Evolutionary conservation across 2,113 vertebrate genomes (phyloP), one percentile per base, ranked within the genome.

Genomic region (Hippopotamus amphibius): DNA sequence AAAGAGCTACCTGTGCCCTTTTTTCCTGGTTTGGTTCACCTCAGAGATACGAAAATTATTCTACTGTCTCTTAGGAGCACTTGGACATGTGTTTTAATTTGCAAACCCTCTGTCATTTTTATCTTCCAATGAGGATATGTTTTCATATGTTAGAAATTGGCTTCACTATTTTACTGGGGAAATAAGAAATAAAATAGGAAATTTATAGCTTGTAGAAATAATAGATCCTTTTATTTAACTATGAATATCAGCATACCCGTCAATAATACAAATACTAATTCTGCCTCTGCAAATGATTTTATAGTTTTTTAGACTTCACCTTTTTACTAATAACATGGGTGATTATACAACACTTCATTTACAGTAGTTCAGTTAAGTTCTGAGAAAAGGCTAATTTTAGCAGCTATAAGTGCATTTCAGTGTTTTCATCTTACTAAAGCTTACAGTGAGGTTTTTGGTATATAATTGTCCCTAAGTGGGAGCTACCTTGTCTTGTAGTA

Each of bases 101-200:
- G n/a, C 33, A 88, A 28, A 66, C 17, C 14, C 1, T 37, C 19
- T 77, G 55, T 43, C 50, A 43, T 81, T 94, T 95, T 92, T 91
- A 37, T 92, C 88, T 95, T 88, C 28, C n/a, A 76, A 7, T 74
- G n/a, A 79, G 13, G n/a, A 77, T 61, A 61, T 86, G 26, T 85
- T 97, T 53, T 17, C 41, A 1, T 68, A 26, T 92, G 26, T 89
- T 96, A 89, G 43, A 92, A 91, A 63, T 85, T 84, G 55, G 24
- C 81, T 61, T 96, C 30, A 66, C 22, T 37, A 71, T 94, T 87
- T 87, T 68, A 4, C 66, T 37, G 19, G 91, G 13, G 53, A 94
- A 87, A 93, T 82, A 63, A 37, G n/a, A 48, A 84, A 80, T 37
- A 74, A 88, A 93, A 65, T 79, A 88, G 26, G 80, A 91, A 74